Percentiles rank a stretch among this genome's conserved stretches.
Conservation (phyloP, 2,888 invertebrate species). For the Masnerella sp. region DNA sequence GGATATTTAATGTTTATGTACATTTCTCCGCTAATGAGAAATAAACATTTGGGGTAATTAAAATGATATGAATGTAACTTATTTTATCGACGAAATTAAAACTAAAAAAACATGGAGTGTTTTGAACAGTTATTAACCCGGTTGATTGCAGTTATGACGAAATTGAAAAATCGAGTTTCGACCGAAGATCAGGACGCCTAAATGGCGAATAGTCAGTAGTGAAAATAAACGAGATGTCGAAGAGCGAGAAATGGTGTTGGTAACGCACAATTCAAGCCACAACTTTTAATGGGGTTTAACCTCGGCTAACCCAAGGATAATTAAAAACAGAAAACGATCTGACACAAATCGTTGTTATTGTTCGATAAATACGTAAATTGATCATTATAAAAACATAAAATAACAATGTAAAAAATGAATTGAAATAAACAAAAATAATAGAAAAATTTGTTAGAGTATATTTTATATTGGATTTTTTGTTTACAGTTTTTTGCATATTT, state of each 20-base stretch:
- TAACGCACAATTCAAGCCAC: conserved; percentile 57
- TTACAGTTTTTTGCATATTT: too few relatives aligned
- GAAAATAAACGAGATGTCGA: conserved; percentile 62
- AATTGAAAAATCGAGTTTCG: conserved; percentile 28
- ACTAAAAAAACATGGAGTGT: too few relatives aligned
- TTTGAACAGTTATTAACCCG: too few relatives aligned
- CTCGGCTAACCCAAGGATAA: conserved; percentile 69
- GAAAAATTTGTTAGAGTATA: too few relatives aligned
- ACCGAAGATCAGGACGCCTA: conserved; percentile 47
- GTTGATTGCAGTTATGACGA: too few relatives aligned
- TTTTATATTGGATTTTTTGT: too few relatives aligned
- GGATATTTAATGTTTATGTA: too few relatives aligned
- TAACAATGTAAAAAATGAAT: neutral
- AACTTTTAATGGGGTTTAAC: conserved; percentile 71
- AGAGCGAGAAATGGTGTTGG: conserved; percentile 56
- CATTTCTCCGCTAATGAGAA: too few relatives aligned
- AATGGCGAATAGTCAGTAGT: conserved; percentile 37
- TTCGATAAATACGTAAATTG: conserved; percentile 54
- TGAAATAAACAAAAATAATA: too few relatives aligned
- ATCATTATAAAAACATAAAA: neutral
- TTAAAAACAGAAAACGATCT: conserved; percentile 72
- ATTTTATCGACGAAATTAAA: too few relatives aligned
- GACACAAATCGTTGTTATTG: conserved; percentile 69
- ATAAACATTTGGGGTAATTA: neutral
- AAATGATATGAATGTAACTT: neutral